Conservation (phyloP, 2,113 vertebrate species). For the Peromyscus polionotus region DNA sequence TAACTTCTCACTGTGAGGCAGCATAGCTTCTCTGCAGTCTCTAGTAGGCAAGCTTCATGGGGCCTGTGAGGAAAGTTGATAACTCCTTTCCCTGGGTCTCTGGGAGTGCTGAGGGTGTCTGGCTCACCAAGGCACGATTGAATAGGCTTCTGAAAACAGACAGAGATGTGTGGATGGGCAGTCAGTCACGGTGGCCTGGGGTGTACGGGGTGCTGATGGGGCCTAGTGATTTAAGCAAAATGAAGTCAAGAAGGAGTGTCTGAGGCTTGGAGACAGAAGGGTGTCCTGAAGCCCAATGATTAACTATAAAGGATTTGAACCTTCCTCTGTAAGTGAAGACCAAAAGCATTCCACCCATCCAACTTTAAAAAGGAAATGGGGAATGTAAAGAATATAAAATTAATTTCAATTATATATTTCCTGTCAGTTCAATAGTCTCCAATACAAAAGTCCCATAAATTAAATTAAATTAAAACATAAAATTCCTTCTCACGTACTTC, state of each 20-base stretch:
- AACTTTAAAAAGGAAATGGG: conserved; percentile 86
- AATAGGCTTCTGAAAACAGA: conserved; percentile 95
- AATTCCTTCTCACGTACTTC: conserved; percentile 60
- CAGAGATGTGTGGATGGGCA: conserved; percentile 93
- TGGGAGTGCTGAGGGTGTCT: conserved; percentile 90
- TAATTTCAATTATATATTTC: conserved; percentile 89
- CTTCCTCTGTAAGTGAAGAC: conserved; percentile 85
- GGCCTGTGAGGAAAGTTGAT: conserved; percentile 91
- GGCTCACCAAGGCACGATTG: conserved; percentile 92
- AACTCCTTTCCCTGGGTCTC: conserved; percentile 90
- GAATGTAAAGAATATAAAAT: conserved; percentile 89
- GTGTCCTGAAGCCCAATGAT: conserved; percentile 77
- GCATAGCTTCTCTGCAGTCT: conserved; percentile 79
- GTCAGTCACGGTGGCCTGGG: conserved; percentile 89
- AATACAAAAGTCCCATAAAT: conserved; percentile 73
- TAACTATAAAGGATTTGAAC: conserved; percentile 86
- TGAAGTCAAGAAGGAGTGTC: conserved; percentile 90
- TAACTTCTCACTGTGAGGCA: conserved; percentile 83
- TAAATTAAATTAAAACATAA: conserved; percentile 78
- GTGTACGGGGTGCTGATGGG: conserved; percentile 78
- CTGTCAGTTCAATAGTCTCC: conserved; percentile 72
- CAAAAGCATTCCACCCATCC: conserved; percentile 88
- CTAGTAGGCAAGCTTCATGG: conserved; percentile 77
- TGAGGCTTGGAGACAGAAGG: conserved; percentile 86
- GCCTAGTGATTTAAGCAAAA: conserved; percentile 89